These are phyloP conservation scores for Rhinichthys klamathensis DNA, from an alignment of 2,113 vertebrate species.

Conservation along the genomic window DNA sequence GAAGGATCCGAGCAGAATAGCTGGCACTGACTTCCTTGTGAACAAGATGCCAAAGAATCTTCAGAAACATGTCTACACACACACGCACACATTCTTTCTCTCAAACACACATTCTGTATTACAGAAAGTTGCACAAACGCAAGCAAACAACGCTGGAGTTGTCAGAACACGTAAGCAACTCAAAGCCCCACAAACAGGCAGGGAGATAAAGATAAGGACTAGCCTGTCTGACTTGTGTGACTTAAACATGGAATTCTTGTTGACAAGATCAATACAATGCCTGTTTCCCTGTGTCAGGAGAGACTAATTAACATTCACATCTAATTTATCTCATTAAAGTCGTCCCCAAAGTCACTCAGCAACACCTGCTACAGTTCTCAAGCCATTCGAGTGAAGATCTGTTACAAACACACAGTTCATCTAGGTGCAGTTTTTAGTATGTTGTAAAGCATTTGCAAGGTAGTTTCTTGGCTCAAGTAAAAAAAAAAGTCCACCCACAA, in stretches of 20 bases:
- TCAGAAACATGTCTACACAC: slow-evolving; percentile 40
- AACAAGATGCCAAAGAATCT: slow-evolving; percentile 53
- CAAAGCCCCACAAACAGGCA: slow-evolving; percentile 19
- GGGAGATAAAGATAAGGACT: slow-evolving; percentile 28
- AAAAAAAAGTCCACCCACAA: neutral
- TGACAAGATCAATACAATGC: slow-evolving; percentile 35
- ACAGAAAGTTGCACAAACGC: slow-evolving; percentile 11
- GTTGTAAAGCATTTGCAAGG: neutral
- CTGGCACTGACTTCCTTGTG: slow-evolving; percentile 65
- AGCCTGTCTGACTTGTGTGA: neutral
- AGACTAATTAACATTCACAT: slow-evolving; percentile 52
- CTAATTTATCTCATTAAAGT: slow-evolving; percentile 54
- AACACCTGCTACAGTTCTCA: slow-evolving; percentile 44
- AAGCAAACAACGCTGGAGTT: slow-evolving; percentile 30
- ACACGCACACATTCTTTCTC: slow-evolving; percentile 1
- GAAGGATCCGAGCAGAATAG: slow-evolving; percentile 66
- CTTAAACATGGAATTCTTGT: neutral
- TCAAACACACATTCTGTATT: slow-evolving; percentile 6
- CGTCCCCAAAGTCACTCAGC: slow-evolving; percentile 32
- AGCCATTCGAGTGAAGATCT: neutral
- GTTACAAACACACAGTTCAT: slow-evolving; percentile 26
- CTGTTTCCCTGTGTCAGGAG: slow-evolving; percentile 28
- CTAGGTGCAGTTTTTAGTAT: neutral
- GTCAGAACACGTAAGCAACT: slow-evolving; percentile 54
- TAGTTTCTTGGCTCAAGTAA: neutral